Evolutionary conservation across 2,797 vertebrate genomes (phyloP), one percentile per base, ranked within the genome.

Genomic region (Anolis apletophallus): DNA sequence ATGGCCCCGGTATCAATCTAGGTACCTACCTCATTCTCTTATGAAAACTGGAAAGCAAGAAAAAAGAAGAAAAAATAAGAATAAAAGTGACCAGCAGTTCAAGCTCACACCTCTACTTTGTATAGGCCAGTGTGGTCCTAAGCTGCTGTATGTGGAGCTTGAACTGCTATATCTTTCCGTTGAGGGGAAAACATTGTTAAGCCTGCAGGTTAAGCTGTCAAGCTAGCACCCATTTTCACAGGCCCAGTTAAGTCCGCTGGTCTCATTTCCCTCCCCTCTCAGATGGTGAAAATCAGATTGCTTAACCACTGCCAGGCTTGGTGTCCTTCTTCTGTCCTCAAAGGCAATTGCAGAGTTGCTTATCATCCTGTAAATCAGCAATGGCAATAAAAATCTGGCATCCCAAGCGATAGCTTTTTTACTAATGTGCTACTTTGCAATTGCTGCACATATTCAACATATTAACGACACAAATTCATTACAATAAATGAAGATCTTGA

Each of bases 381-480:
- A 40, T 71, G 77, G 92, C 94, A 93, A 93, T 96, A 95, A 96
- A 96, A 81, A 1, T 16, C 80, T 91, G 91, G 94, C 95, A 92
- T 88, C 88, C 83, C 87, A 73, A 88, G 90, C 87, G 74, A 94
- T 87, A 88, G 92, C 92, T 95, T 94, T 94, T 90, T 78, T 91
- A 92, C 94, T 95, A 91, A 92, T 94, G 92, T 90, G 90, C 93
- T 92, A 57, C 92, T 95, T 94, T 91, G 94, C 90, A 93, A 94
- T 93, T 90, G 93, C 92, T 91, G 89, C 85, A 91, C 94, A 93
- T 94, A 94, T 92, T 94, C 90, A 94, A 94, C 90, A 75, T 91
- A 90, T 93, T 96, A 96, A 96, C 76, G 94, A 93, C 92, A 88
- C 88, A 92, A 92, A 95, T 94, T 95, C 94, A 94, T 96, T 95